Percentiles rank a stretch among this genome's conserved stretches.
phyloP scores from a whole-genome alignment of 2,113 vertebrate species.

The Hippocampus comes region DNA sequence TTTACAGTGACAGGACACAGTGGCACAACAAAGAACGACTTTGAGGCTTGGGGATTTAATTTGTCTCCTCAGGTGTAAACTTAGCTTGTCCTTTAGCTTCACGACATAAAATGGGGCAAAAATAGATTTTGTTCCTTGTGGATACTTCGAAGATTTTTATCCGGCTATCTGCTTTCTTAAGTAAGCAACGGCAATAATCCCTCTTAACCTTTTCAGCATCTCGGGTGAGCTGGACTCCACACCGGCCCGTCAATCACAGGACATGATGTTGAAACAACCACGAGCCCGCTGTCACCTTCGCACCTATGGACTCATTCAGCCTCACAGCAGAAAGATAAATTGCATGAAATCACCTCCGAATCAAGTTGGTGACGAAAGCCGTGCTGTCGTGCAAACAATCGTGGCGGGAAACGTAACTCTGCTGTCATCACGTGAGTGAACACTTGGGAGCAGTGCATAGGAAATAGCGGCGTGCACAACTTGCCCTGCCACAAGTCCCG shows the following conservation, averaged over 20 bases:
- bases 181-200: no score
- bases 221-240: no score
- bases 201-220: no score
- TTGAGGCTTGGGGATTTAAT: constrained; percentile 2
- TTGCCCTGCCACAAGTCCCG: constrained; percentile 3
- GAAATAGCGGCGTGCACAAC: constrained; percentile 21
- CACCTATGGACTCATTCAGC: neutral
- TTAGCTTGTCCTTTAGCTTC: constrained; percentile 2
- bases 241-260: no score
- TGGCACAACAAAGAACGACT: neutral
- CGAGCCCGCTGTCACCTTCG: no score
- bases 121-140: no score
- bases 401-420: constrained; percentile 16
- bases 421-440: constrained; percentile 20
- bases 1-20: constrained; percentile 24
- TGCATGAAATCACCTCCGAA: neutral
- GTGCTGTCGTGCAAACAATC: neutral
- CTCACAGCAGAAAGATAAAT: neutral
- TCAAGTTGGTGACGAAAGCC: neutral
- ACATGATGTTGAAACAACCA: no score
- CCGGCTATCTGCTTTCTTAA: no score
- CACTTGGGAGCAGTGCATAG: constrained; percentile 18
- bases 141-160: no score
- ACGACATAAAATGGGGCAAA: no score
- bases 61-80: constrained; percentile 35